Evolutionary conservation across 1,140 invertebrate genomes (phyloP), one percentile per base, ranked within the genome.

Genomic region (Amyelois transitella): DNA sequence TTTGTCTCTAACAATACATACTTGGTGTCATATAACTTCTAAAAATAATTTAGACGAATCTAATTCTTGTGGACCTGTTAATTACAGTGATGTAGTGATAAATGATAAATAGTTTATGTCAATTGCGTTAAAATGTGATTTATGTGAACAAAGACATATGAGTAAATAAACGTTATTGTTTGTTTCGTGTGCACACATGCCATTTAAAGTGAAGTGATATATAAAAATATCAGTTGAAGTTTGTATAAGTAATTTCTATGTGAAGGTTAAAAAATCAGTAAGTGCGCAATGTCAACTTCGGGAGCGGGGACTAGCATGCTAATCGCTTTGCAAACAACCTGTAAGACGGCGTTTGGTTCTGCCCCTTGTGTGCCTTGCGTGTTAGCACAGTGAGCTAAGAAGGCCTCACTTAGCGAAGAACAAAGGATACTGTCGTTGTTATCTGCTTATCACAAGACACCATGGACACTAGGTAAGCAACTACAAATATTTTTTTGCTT

Each of bases 281-380:
- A 82, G 76, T 77, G 76, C 69, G 77, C 72, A 81, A 84, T 85
- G 81, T 83, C 76, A 76, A 79, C 81, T 81, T 81, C 76, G 70
- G 77, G 47, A 74, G 71, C 72, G 73, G 77, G 69, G 65, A 79
- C 74, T 73, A 77, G 58, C 43, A 68, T 77, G 81, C 63, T 87
- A 87, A 87, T 87, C 84, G 75, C 66, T 77, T 56, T 74, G 66
- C 81, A 87, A 87, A 85, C 71, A 87, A 56, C 60, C 64, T 77
- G 68, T 72, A 81, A 75, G 65, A 65, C 64, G 58, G 71, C 63
- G 61, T 62, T 67, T 68, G 71, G 70, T 59, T 72, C 66, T 75
- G 58, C 59, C 58, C 60, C 53, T 60, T 78, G 74, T 83, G 68
- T 85, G 72, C 66, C 63, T 64, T 66, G 63, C 64, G 66, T 71